Base-by-base conservation (phyloP, 2,797 vertebrate species). In the Nyctalus aviator region DNA sequence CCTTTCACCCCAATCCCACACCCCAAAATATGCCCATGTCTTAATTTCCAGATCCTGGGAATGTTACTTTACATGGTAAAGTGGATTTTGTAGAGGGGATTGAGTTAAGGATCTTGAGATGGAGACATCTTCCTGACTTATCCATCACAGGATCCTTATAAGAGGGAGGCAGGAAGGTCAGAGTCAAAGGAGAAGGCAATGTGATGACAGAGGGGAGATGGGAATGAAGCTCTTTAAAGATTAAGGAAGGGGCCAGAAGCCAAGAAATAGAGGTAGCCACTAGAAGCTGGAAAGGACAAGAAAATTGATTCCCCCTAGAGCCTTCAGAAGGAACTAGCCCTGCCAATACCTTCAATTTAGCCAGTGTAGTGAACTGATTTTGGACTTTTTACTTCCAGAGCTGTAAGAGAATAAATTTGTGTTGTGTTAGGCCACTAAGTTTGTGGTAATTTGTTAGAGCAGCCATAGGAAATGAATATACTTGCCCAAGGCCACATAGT, bases 401-500 rank as follows among this genome's bases (percentile, higher is more conserved):
- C 18, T 46, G 18, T 75, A 79, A 84, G 20, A 59, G 59, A 73
- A 88, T 81, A 55, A 2, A n/a, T 72, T 64, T 79, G 35, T 27
- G 25, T 35, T 78, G 77, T 14, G 17, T 68, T n/a, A 77, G 55
- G 69, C 18, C 25, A 35, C 59, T 12, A 18, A 14, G 11, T 79
- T 88, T 27, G 21, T 62, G 68, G 66, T 41, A 13, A 90, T 84
- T 90, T 89, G 48, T 95, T 84, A 41, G 5, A 91, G 76, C 50
- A 41, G 53, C 41, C 21, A 2, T 20, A 64, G 59, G 84, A 81
- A 68, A 37, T 15, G 8, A 62, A 44, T 62, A n/a, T 2, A n/a
- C 7, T 53, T 37, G 25, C 6, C 8, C 14, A 18, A 75, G 78
- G 32, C 3, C 15, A 55, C 0, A 12, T 2, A 7, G 13, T n/a